These are phyloP conservation scores for Platyrinchus mystaceus DNA, from an alignment of 2,797 vertebrate species.

Conservation along the genomic window DNA sequence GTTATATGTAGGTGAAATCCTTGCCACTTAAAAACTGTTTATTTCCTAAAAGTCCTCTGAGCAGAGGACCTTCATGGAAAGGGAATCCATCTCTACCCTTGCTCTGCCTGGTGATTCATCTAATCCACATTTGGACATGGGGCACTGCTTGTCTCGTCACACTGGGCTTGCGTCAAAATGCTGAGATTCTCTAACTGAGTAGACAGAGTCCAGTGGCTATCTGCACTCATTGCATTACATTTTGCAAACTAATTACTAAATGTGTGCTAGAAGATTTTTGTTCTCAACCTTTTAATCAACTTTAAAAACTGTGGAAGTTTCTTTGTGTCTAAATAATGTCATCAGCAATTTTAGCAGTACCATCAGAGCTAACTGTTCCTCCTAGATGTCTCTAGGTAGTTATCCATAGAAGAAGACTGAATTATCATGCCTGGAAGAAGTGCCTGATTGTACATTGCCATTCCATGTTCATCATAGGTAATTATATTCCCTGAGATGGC, in stretches of 20 bases:
- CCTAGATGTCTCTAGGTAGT: neutral
- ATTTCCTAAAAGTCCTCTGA: neutral
- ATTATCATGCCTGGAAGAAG: neutral
- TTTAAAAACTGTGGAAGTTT: neutral
- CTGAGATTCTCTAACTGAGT: neutral
- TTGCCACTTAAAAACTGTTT: neutral
- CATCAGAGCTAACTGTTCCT: neutral
- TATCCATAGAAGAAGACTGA: neutral
- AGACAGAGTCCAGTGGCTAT: neutral
- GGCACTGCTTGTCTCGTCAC: rapidly evolving
- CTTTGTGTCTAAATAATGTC: neutral
- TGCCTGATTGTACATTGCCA: neutral
- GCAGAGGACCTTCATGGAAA: neutral
- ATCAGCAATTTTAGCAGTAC: neutral
- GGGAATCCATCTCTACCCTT: neutral
- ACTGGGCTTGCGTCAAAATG: neutral
- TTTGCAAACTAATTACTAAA: neutral
- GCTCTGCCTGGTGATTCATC: neutral
- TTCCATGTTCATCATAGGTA: neutral
- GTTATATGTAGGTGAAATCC: neutral
- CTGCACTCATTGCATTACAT: neutral
- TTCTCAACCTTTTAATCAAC: neutral
- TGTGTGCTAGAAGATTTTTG: neutral
- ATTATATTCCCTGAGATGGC: neutral
- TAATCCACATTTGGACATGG: neutral